phyloP scores from a whole-genome alignment of 2,888 invertebrate genomes.

The Kuschelorhynchus macadamiae region DNA sequence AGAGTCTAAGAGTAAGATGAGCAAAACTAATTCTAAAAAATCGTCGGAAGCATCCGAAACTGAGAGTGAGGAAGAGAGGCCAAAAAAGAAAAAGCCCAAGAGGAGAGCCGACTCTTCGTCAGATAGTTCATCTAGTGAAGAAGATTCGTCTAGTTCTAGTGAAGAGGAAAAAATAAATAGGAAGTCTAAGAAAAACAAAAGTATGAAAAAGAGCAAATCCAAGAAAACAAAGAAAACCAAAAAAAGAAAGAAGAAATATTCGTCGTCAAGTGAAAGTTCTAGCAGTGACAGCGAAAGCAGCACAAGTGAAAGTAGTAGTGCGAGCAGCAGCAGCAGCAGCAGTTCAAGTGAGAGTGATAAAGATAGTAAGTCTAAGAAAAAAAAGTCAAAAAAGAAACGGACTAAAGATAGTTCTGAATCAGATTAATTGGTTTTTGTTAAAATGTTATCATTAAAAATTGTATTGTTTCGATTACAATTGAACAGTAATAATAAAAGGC shows the following conservation, averaged over 20 bases:
- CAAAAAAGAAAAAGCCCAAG: conserved; percentile 41
- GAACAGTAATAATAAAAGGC: conserved; percentile 6
- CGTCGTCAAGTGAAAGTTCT: conserved; percentile 42
- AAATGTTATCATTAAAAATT: background rate
- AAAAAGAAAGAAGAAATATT: conserved; percentile 48
- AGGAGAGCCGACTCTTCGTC: conserved; percentile 24
- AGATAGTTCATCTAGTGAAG: conserved; percentile 30
- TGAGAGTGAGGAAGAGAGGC: conserved; percentile 32
- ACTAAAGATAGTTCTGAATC: conserved; percentile 4
- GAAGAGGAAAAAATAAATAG: conserved; percentile 50
- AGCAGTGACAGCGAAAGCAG: conserved; percentile 21
- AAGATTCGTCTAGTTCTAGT: conserved; percentile 53
- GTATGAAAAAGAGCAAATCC: conserved; percentile 9
- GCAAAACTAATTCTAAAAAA: conserved; percentile 3
- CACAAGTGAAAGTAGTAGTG: conserved; percentile 1
- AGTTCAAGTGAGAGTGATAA: conserved; percentile 30
- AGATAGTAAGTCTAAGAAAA: conserved; percentile 13
- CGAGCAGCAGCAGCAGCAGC: conserved; percentile 20
- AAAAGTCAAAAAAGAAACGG: conserved; percentile 25
- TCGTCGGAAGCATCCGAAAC: conserved; percentile 13
- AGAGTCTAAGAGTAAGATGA: background rate
- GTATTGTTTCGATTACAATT: background rate
- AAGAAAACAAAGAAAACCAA: conserved; percentile 34
- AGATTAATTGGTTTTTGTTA: conserved; percentile 3
- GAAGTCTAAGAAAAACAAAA: conserved; percentile 40